Conservation (phyloP, 2,113 vertebrate species). For the Burhinus bistriatus region DNA sequence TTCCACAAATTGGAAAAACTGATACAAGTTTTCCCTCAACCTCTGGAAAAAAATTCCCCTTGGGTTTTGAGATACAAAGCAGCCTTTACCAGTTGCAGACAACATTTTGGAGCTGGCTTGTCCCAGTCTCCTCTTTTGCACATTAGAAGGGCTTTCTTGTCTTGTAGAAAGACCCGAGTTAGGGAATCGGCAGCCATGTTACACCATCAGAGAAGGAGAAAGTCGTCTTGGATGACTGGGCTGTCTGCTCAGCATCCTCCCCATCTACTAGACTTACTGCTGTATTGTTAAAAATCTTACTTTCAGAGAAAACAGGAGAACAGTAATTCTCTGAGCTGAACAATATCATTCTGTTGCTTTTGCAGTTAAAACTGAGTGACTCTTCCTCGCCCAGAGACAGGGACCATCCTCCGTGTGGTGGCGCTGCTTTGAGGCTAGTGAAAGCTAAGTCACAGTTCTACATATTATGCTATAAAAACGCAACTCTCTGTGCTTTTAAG, state of each 20-base stretch:
- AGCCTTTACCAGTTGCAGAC: background rate
- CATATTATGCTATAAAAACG: background rate
- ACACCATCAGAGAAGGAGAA: background rate
- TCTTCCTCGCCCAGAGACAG: background rate
- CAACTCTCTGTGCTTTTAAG: background rate
- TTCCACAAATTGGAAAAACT: background rate
- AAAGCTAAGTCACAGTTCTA: background rate
- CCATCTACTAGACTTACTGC: background rate
- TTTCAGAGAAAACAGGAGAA: background rate
- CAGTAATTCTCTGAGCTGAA: background rate
- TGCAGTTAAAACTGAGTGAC: background rate
- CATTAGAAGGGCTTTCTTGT: background rate
- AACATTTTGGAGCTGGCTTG: background rate
- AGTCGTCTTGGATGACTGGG: background rate
- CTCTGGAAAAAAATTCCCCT: background rate
- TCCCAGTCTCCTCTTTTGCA: background rate
- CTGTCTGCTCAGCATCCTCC: background rate
- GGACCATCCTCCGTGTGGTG: background rate
- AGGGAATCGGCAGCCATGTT: background rate
- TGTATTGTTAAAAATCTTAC: background rate
- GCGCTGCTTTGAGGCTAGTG: slow-evolving; percentile 17
- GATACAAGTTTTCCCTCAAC: background rate
- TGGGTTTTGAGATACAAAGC: background rate
- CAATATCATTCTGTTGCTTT: background rate
- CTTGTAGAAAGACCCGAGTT: background rate